Evolutionary conservation across 2,888 invertebrate species (phyloP), one percentile per base, ranked within the genome.

Genomic region (Zygothrica quintamaculata): DNA sequence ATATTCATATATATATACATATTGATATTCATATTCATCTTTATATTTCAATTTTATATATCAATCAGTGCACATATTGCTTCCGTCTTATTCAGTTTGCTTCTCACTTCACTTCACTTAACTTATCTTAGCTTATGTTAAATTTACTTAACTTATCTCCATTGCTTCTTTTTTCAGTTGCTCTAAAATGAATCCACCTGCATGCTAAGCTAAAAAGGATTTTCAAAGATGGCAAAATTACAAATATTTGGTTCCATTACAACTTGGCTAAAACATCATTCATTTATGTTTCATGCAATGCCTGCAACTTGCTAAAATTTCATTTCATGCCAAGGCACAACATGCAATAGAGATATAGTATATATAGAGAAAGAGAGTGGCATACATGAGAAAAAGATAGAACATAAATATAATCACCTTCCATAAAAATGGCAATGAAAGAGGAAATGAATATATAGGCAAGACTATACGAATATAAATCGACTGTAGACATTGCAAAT

Each of bases 51-150:
- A 47, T 61, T 82, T 71, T 56, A 75, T 72, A 53, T 65, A 71
- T 65, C 60, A 74, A 68, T 59, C 53, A 52, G 47, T 12, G 43
- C 55, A 65, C 46, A 64, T 82, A 69, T 82, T 74, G 78, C 69
- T 73, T 58, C 66, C 66, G 40, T 58, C 33, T 31, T 39, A 12
- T 12, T 12, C 34, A 9, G 31, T 3, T 48, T 22, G 11, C 55
- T 43, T 34, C 34, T 43, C 34, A n/a, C 31, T 42, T 34, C 12
- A 22, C 26, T 26, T 16, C 15, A 15, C 31, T 12, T 5, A 22
- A 22, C 18, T 22, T 22, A 22, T 22, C 18, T 22, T 22, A n/a
- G n/a, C n/a, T n/a, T n/a, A n/a, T n/a, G n/a, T n/a, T n/a, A n/a
- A n/a, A n/a, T n/a, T n/a, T n/a, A n/a, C n/a, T n/a, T n/a, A n/a